phyloP scores from a whole-genome alignment of 1,140 invertebrate species.

The Drosophila miranda region DNA sequence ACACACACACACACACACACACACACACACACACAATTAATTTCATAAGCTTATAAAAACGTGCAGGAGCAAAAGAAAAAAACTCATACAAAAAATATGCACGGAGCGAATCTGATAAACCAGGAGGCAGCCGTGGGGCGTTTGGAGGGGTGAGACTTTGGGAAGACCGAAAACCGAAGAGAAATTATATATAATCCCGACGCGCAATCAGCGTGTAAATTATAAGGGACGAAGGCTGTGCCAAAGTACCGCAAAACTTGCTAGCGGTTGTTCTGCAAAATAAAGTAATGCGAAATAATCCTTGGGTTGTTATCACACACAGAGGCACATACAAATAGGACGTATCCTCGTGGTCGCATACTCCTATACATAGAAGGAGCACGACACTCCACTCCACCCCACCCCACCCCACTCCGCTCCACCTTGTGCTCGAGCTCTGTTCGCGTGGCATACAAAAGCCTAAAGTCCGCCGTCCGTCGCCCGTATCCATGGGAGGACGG shows the following conservation, averaged over 20 bases:
- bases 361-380: background rate
- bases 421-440: constrained; percentile 49
- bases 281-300: constrained; percentile 81
- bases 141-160: background rate
- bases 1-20: constrained; percentile 17
- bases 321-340: constrained; percentile 36
- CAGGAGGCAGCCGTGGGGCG: constrained; percentile 13
- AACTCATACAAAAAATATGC: constrained; percentile 36
- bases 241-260: constrained; percentile 76
- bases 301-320: constrained; percentile 76
- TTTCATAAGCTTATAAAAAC: constrained; percentile 79
- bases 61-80: constrained; percentile 50
- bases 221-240: constrained; percentile 64
- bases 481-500: background rate
- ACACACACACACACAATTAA: constrained; percentile 61
- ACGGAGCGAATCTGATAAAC: constrained; percentile 63
- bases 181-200: constrained; percentile 78
- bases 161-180: constrained; percentile 52
- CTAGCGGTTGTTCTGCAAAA: constrained; percentile 74
- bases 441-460: constrained; percentile 64
- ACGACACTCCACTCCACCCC: too few relatives aligned
- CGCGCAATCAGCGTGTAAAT: constrained; percentile 79
- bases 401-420: too few relatives aligned
- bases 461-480: constrained; percentile 27
- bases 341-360: background rate